Evolutionary conservation across 2,888 invertebrate genomes (phyloP).

Genomic region (Tinea semifulvella): DNA sequence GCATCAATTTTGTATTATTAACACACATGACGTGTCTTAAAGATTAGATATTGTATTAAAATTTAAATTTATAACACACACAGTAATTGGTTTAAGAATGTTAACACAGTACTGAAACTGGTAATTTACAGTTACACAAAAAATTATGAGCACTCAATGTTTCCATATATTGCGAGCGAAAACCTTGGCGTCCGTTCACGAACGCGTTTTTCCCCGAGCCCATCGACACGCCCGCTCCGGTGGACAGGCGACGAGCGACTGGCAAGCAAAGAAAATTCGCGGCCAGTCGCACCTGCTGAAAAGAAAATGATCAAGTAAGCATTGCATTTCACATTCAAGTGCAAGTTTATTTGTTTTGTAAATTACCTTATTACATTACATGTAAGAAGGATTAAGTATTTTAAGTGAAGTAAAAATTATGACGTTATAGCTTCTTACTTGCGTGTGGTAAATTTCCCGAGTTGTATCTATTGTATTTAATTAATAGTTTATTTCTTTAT

Average conservation of each 20-base stretch:
- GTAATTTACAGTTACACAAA: background rate
- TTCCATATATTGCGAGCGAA: slow-evolving; percentile 1
- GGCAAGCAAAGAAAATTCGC: background rate
- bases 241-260: slow-evolving; percentile 1
- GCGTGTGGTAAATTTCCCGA: too few species aligned
- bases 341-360: too few species aligned
- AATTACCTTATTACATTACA: too few species aligned
- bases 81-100: background rate
- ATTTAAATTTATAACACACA: background rate
- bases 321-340: too few species aligned
- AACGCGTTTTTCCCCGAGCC: background rate
- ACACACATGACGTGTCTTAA: background rate
- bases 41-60: slow-evolving; percentile 1
- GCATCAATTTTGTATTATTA: slow-evolving; percentile 4
- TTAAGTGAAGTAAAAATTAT: too few species aligned
- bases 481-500: too few species aligned
- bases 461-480: too few species aligned
- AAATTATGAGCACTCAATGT: background rate
- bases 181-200: slow-evolving; percentile 1
- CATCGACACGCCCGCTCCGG: background rate
- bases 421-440: too few species aligned
- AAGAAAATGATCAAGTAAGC: background rate
- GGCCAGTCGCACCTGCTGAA: background rate
- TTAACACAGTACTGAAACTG: background rate
- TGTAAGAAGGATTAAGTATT: too few species aligned